phyloP scores from a whole-genome alignment of 2,888 invertebrate species.

The Physocephala rufipes region DNA sequence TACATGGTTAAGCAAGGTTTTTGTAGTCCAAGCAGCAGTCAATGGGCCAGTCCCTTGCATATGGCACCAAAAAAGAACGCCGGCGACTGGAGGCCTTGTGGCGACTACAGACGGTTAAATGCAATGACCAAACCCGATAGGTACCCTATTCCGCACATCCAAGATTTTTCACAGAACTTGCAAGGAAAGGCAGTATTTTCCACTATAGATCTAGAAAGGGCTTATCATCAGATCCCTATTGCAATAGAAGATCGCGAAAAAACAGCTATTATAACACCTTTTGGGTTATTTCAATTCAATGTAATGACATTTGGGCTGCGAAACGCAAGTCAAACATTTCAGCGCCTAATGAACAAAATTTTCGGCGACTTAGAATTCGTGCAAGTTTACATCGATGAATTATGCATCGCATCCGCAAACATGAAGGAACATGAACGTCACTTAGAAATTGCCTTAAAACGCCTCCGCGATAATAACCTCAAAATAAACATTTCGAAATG shows the following conservation, averaged over 20 bases:
- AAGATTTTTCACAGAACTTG: constrained; percentile 28
- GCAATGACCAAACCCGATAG: constrained; percentile 37
- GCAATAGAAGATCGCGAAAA: constrained; percentile 41
- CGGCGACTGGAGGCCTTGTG: constrained; percentile 41
- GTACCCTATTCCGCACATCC: constrained; percentile 41
- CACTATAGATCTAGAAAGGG: constrained; percentile 40
- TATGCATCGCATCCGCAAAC: constrained; percentile 37
- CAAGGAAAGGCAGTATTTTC: constrained; percentile 38
- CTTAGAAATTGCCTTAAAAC: constrained; percentile 43
- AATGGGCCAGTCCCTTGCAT: constrained; percentile 43
- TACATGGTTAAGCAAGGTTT: constrained; percentile 43
- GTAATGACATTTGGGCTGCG: constrained; percentile 56
- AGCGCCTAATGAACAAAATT: constrained; percentile 52
- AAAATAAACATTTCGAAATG: constrained; percentile 48
- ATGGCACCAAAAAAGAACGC: constrained; percentile 40
- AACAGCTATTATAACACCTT: constrained; percentile 55
- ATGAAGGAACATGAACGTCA: constrained; percentile 40
- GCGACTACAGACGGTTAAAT: constrained; percentile 43
- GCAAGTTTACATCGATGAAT: constrained; percentile 47
- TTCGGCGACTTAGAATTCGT: constrained; percentile 47
- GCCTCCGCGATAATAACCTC: constrained; percentile 46
- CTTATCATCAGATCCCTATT: constrained; percentile 41
- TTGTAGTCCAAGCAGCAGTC: constrained; percentile 42
- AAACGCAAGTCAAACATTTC: constrained; percentile 58
- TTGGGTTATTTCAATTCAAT: constrained; percentile 45